These are phyloP conservation scores for Brachionus sp. DNA, from an alignment of 1,140 invertebrate genomes.

Conservation along the genomic window DNA sequence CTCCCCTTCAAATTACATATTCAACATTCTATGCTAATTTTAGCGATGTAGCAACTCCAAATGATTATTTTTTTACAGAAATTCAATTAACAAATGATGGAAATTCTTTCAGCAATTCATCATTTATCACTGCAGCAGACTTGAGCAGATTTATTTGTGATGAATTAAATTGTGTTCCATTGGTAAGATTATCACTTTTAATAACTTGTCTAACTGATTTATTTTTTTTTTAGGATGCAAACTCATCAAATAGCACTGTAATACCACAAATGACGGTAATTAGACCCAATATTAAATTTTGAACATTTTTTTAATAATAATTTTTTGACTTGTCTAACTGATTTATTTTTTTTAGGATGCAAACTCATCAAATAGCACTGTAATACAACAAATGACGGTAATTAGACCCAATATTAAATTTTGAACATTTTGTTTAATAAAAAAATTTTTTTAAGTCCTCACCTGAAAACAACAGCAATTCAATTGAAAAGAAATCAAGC, in stretches of 20 bases:
- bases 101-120: not conserved
- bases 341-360: not conserved
- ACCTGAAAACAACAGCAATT: no score
- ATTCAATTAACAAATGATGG: conserved; percentile 10
- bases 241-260: not conserved
- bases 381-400: no score
- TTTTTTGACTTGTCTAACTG: no score
- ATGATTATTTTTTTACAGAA: not conserved
- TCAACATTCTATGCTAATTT: not conserved
- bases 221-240: not conserved
- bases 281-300: no score
- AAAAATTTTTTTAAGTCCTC: no score
- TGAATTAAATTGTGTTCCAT: not conserved
- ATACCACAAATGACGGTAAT: no score
- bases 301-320: no score
- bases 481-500: no score
- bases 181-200: not conserved
- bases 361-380: not conserved
- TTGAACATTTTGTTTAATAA: no score
- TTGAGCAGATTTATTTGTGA: not conserved
- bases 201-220: not conserved
- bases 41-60: not conserved
- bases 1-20: not conserved
- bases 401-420: no score
- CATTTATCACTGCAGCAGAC: not conserved